Base-by-base conservation (phyloP, 2,888 invertebrate genomes). In the Hydropsyche betteni region DNA sequence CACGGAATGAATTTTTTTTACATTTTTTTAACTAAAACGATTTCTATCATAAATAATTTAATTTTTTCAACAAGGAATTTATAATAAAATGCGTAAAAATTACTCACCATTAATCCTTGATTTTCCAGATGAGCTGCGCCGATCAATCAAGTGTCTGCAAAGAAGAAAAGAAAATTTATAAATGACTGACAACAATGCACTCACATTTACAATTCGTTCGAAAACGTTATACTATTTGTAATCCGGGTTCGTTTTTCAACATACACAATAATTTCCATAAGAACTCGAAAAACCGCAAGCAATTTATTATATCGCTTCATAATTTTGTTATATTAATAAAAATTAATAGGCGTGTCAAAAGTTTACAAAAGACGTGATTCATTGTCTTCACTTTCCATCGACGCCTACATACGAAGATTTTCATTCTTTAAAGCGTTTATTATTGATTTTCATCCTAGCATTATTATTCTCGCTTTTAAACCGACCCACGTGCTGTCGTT, bases 291-390 rank as follows among this genome's bases (percentile, higher is more conserved):
- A 44, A 8, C 44, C 44, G 24, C 10, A 44, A 44, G 10, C 44
- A 10, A 44, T 44, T 44, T 44, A 44, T 44, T 44, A 44, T 10
- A 10, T 44, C 1, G 44, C 44, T 44, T 44, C 44, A 44, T 44
- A 44, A 44, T 8, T 8, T 44, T 10, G 44, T 64, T 36, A 64
- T 64, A 33, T 24, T 64, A 34, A 64, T 64, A 36, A 64, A 64
- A 64, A 64, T 64, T 36, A 64, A 64, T 64, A 36, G 64, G 64
- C n/a, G 64, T 36, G 64, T 64, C 64, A 64, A 64, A 64, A 64
- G 24, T 36, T 12, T 36, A 36, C 24, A 16, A 64, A 64, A 64
- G 36, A 64, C 64, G 64, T 36, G 64, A 64, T 64, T 64, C 64
- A 64, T 64, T 64, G 64, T 64, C 64, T 64, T 64, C 64, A 64